A percentile compares a stretch with the other conserved stretches of the same genome.
These are phyloP conservation scores for Umimayanthus chanpuru DNA, from an alignment of 92 coral and sea anemone genomes.

Conservation along the genomic window DNA sequence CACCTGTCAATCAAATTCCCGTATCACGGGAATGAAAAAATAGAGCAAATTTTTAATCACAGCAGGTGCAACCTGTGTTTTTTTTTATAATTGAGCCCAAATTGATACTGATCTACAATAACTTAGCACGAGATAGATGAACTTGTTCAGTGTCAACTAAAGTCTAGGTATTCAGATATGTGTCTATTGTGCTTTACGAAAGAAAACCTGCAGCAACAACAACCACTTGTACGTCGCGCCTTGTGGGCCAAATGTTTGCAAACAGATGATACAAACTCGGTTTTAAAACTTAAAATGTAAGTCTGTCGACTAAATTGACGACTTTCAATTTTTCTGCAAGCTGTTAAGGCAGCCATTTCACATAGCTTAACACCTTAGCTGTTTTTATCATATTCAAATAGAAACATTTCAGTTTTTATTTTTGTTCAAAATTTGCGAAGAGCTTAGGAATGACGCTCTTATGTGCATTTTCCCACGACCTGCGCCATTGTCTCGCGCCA, in stretches of 20 bases:
- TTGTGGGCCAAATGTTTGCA: conserved; percentile 10
- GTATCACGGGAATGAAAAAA: not conserved
- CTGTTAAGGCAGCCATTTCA: not conserved
- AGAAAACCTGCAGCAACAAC: not conserved
- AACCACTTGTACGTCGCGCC: not conserved
- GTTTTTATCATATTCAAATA: not conserved
- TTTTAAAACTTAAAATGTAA: not conserved
- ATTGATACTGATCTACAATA: not conserved
- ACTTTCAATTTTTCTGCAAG: not conserved
- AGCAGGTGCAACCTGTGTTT: not conserved
- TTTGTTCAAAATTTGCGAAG: conserved; percentile 4
- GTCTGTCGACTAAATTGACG: not conserved
- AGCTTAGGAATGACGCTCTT: conserved; percentile 17
- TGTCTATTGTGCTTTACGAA: not conserved
- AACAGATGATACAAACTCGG: not conserved
- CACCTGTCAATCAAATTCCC: not conserved
- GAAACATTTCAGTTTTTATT: not conserved
- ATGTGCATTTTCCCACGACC: conserved; percentile 44
- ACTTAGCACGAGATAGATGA: not conserved
- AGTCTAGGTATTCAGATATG: not conserved
- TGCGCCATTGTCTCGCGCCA: conserved; percentile 19
- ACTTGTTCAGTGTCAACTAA: not conserved
- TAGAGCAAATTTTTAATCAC: not conserved
- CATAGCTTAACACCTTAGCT: not conserved
- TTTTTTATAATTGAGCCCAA: not conserved